Base-by-base conservation (phyloP, 2,888 invertebrate genomes). In the Xestoiulus laeticollis region DNA sequence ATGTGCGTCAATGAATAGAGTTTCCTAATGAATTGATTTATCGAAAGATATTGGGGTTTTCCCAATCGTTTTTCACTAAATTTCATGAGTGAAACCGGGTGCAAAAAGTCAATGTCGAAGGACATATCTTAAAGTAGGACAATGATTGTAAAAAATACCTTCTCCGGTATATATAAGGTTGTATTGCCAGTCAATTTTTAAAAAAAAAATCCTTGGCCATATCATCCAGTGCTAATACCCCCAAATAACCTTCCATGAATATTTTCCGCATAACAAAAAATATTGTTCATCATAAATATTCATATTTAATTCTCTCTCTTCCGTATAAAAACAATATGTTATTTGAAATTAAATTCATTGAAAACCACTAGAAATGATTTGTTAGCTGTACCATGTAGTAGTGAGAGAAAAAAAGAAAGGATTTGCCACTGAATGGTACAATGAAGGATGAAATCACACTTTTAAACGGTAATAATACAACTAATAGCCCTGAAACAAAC, bases 21-120 rank as follows among this genome's bases (percentile, higher is more conserved):
- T 68, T 68, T 26, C 26, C 12, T 68, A 68, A 68, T 68, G 68
- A 68, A n/a, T 68, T 26, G 68, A 68, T 68, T 68, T 26, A 68
- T 68, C 68, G 26, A 68, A 68, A 68, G 68, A 68, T 68, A 68
- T 68, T 68, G 68, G 68, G 68, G 10, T 68, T 68, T 68, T 26
- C 68, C 68, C 68, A 68, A 68, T 68, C 6, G 68, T 26, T 68
- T 48, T 68, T 26, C 22, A 68, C 22, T 26, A 26, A 53, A 68
- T 68, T 22, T 68, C 68, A 68, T n/a, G 53, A 53, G 53, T 53
- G 53, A 53, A n/a, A 53, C 8, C 68, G 68, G 1, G 26, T 26
- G 12, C 26, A 68, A 26, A 68, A 68, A 68, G 26, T 10, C 59
- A 59, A n/a, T 3, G 59, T n/a, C 26, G 68, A 68, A 68, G 68